A percentile compares a stretch with the other conserved stretches of the same genome.
Evolutionary conservation across 1,140 invertebrate genomes (phyloP).

Genomic region (Akabosia matsudoensis): DNA sequence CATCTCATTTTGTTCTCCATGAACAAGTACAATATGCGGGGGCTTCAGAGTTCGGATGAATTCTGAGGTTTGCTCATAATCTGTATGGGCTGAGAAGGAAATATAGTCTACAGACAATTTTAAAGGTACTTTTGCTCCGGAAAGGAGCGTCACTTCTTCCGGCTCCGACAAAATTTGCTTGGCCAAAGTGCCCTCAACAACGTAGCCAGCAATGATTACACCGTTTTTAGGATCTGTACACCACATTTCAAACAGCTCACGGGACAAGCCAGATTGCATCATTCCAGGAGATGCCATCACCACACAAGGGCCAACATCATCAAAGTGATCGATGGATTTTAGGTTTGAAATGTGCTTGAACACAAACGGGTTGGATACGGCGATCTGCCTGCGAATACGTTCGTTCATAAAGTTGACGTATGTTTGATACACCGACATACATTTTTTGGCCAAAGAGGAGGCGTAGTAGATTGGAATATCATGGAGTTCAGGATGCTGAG

Average conservation of each 20-base stretch:
- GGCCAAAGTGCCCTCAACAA: conserved; percentile 96
- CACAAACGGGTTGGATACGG: conserved; percentile 93
- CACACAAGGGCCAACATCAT: conserved; percentile 98
- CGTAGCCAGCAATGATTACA: conserved; percentile 97
- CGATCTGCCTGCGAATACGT: conserved; percentile 90
- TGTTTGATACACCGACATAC: conserved; percentile 99
- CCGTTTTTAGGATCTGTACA: conserved; percentile 97
- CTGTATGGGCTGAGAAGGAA: conserved; percentile 98
- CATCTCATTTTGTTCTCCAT: conserved; percentile 99
- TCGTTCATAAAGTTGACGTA: conserved; percentile 99
- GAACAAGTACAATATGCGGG: conserved; percentile 92
- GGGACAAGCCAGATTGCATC: conserved; percentile 97
- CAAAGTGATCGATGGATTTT: conserved; percentile 98
- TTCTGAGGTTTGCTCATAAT: conserved; percentile 97
- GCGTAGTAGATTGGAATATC: conserved; percentile 99
- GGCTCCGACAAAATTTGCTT: conserved; percentile 97
- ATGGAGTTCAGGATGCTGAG: conserved; percentile 93
- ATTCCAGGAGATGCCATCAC: conserved; percentile 99
- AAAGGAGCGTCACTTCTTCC: conserved; percentile 92
- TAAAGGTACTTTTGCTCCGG: conserved; percentile 89
- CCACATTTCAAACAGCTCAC: conserved; percentile 98
- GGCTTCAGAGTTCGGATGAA: conserved; percentile 93
- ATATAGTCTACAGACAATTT: conserved; percentile 99
- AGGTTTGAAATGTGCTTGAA: conserved; percentile 98
- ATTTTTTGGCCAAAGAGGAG: conserved; percentile 97